Conservation (phyloP, 2,888 invertebrate genomes). For the Nysson spinosus region DNA sequence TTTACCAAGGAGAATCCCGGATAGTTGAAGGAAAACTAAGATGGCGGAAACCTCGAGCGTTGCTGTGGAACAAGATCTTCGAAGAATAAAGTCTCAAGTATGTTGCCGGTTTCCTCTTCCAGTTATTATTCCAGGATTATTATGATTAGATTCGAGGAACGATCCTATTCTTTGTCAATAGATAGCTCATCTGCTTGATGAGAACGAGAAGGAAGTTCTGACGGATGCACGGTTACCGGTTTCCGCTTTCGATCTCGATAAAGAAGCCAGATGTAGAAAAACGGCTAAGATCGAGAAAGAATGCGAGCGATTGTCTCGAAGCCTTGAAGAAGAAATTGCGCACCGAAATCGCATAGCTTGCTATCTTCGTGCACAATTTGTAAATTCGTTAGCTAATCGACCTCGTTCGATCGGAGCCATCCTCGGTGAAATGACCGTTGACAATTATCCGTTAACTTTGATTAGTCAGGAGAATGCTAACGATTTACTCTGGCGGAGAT, state of each 20-base stretch:
- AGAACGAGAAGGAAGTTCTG: slow-evolving; percentile 80
- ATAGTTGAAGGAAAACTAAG: no score
- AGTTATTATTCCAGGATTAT: no score
- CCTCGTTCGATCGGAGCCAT: slow-evolving; percentile 75
- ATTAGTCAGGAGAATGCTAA: slow-evolving; percentile 70
- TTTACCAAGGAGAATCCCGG: no score
- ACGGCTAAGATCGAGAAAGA: slow-evolving; percentile 76
- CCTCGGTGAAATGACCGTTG: slow-evolving; percentile 76
- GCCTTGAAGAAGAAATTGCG: slow-evolving; percentile 79
- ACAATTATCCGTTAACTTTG: slow-evolving; percentile 79
- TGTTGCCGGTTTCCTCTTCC: no score
- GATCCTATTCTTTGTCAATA: no score
- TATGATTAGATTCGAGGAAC: no score
- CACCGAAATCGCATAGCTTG: slow-evolving; percentile 80
- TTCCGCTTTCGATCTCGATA: slow-evolving; percentile 82
- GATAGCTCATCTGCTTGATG: slow-evolving; percentile 79
- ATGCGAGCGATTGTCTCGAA: slow-evolving; percentile 78
- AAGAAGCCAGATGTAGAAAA: slow-evolving; percentile 77
- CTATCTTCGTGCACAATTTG: slow-evolving; percentile 80
- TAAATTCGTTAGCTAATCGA: slow-evolving; percentile 80
- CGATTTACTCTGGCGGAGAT: slow-evolving; percentile 5
- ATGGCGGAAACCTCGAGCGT: no score
- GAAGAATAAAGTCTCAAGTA: no score
- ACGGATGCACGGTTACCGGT: slow-evolving; percentile 81
- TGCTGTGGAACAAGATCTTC: no score